Evolutionary conservation across 1,140 invertebrate genomes (phyloP).

Genomic region (Bicyclus anynana): DNA sequence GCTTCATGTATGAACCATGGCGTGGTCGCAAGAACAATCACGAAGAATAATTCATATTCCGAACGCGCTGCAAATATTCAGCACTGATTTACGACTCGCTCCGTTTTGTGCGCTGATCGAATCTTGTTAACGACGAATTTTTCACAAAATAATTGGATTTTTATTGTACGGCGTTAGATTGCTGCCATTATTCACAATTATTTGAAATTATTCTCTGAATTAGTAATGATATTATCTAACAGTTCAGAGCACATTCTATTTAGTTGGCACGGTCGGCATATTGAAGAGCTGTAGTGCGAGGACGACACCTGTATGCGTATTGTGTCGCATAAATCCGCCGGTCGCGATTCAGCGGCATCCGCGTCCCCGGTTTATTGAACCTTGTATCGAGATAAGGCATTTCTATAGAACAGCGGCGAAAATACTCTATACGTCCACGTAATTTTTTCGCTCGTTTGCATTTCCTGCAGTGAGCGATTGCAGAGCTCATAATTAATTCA

Average conservation of each 20-base stretch:
- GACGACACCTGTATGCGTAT: conserved; percentile 73
- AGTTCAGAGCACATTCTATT: conserved; percentile 43
- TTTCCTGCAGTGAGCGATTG: conserved; percentile 49
- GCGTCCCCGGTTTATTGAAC: conserved; percentile 71
- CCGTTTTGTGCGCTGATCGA: conserved; percentile 29
- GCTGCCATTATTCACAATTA: neutral
- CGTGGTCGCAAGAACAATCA: conserved; percentile 68
- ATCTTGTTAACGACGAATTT: conserved; percentile 60
- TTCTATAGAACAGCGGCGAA: conserved; percentile 45
- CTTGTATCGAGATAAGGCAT: conserved; percentile 54
- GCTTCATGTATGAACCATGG: conserved; percentile 77
- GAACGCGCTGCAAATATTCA: conserved; percentile 73
- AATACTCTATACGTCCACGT: conserved; percentile 43
- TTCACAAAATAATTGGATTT: conserved; percentile 75
- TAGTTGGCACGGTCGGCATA: conserved; percentile 59
- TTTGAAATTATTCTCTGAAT: neutral
- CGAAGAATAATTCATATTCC: conserved; percentile 76
- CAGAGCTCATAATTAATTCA: conserved; percentile 71
- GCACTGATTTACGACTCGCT: conserved; percentile 52
- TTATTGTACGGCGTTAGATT: conserved; percentile 53
- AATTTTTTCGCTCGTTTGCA: conserved; percentile 55
- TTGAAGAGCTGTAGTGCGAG: conserved; percentile 54
- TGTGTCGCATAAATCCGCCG: conserved; percentile 66
- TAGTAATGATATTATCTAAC: conserved; percentile 7
- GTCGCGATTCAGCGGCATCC: conserved; percentile 52